These are phyloP conservation scores for Rhodophaea formosa DNA, from an alignment of 2,888 invertebrate species.

Conservation along the genomic window DNA sequence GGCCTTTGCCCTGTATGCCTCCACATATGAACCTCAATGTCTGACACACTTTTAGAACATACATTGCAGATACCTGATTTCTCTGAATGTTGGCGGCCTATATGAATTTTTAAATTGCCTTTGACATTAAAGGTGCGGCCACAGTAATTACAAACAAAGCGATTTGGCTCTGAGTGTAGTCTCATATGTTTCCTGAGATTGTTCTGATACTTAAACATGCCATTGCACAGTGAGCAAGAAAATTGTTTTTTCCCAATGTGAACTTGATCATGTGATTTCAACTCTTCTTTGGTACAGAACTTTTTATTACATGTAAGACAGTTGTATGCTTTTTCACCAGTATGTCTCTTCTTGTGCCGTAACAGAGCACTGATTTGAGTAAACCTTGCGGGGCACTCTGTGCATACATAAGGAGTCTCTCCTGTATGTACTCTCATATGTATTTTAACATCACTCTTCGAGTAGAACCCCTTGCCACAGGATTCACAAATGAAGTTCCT, in stretches of 20 bases:
- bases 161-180: constrained; percentile 51
- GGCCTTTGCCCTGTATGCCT: constrained; percentile 76
- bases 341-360: constrained; percentile 56
- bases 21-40: constrained; percentile 78
- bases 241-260: constrained; percentile 59
- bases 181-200: constrained; percentile 76
- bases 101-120: constrained; percentile 76
- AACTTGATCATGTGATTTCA: constrained; percentile 52
- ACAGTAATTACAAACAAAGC: constrained; percentile 64
- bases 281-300: constrained; percentile 59
- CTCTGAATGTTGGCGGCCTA: constrained; percentile 75
- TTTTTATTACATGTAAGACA: constrained; percentile 58
- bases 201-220: constrained; percentile 71
- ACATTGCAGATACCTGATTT: constrained; percentile 75
- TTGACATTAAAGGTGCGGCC: constrained; percentile 66
- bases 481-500: constrained; percentile 61
- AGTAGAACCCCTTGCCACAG: constrained; percentile 65
- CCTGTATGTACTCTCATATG: constrained; percentile 67
- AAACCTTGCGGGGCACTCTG: constrained; percentile 52
- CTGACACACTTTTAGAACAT: constrained; percentile 75
- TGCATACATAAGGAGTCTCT: constrained; percentile 64
- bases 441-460: constrained; percentile 53
- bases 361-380: constrained; percentile 55
- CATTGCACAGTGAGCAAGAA: constrained; percentile 62
- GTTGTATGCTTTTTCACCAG: constrained; percentile 47